Evolutionary conservation across 1,140 invertebrate species (phyloP), one percentile per base, ranked within the genome.

Genomic region (Geopemphigus sp.): DNA sequence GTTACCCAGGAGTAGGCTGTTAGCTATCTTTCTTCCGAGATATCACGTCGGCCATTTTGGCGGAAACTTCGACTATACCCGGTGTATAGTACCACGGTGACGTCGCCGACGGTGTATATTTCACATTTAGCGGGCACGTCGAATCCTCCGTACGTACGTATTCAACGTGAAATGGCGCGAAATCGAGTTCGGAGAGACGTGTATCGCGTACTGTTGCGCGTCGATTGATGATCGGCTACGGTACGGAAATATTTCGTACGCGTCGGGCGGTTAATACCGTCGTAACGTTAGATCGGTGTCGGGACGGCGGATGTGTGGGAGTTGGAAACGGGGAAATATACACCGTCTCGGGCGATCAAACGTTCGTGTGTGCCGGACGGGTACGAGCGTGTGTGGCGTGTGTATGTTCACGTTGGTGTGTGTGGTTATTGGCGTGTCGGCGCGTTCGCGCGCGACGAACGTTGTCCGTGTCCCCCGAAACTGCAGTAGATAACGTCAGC

Each of bases 1-100:
- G 56, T 78, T 78, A 78, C 73, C 80, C 66, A 66, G 70, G 32
- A 74, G 74, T 63, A 76, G 81, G 64, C 82, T 26, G 73, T 68
- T 63, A 80, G 82, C 59, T 76, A 59, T 63, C 81, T 68, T 76
- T 64, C 45, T 32, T 32, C 59, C 17, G 32, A 24, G 61, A 76
- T 81, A 54, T 56, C 61, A 26, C 56, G 53, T 66, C 56, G 73
- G 73, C 56, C 73, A 78, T 78, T 12, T 61, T 74, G 53, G 53
- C 72, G 12, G 54, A 76, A 12, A 70, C 22, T 24, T 17, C 47
- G 5, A 50, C 47, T 50, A 50, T 50, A 32, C 32, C 26, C 8
- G 32, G 5, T 12, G 19, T 19, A 11, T 39, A 39, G 19, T 29
- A 29, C 15, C 4, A 22, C 26, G 15, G 19, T 29, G 17, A 4